A percentile compares a stretch with the other conserved stretches of the same genome.
Evolutionary conservation across 1,140 invertebrate species (phyloP).

Genomic region (Episyrphus balteatus): DNA sequence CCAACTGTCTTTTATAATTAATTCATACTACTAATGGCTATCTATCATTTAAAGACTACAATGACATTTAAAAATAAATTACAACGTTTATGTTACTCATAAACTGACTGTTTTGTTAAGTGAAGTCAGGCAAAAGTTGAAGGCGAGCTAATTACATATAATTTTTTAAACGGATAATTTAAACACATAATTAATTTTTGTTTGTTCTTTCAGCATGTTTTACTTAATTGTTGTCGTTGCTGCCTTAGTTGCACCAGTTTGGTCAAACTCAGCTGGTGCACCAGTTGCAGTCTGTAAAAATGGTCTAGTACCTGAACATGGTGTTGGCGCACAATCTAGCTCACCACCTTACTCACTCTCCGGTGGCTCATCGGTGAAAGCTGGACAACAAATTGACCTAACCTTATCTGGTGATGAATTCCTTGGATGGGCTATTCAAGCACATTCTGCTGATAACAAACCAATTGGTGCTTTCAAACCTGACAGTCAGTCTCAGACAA

Average conservation of each 20-base stretch:
- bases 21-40: no score
- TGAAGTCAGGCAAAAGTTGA: no score
- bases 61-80: no score
- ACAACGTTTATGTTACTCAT: no score
- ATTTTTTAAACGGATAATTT: no score
- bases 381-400: constrained; percentile 15
- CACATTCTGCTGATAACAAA: constrained; percentile 25
- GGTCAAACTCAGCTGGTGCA: constrained; percentile 21
- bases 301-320: constrained; percentile 24
- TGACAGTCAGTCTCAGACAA: constrained; percentile 17
- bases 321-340: constrained; percentile 14
- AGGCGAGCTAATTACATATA: no score
- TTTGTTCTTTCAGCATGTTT: not conserved
- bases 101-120: no score
- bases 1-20: no score
- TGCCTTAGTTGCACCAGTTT: not conserved
- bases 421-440: constrained; percentile 27
- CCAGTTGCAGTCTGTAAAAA: constrained; percentile 21
- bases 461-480: constrained; percentile 25
- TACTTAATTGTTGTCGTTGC: not conserved
- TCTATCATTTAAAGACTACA: no score
- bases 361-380: constrained; percentile 9
- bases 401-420: constrained; percentile 24
- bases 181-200: no score
- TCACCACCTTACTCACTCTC: constrained; percentile 6